Base-by-base conservation (phyloP, 2,888 invertebrate species). In the Sinhomidia bicolor region DNA sequence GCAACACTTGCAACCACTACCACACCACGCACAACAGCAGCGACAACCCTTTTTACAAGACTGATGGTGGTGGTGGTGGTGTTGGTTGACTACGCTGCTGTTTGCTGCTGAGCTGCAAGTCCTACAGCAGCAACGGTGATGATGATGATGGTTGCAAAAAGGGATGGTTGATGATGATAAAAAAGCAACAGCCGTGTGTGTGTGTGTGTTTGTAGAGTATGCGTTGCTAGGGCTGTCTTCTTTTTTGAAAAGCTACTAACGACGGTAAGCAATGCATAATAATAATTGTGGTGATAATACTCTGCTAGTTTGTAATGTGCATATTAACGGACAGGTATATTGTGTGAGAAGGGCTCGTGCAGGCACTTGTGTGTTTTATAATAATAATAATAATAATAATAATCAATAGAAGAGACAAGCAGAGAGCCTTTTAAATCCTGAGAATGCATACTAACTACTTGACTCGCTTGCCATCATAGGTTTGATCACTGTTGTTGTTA, bases 401-500 rank as follows among this genome's bases (percentile, higher is more conserved):
- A 51, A 51, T 51, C 51, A n/a, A 51, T 47, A 12, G 44, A 51
- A 14, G 51, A 51, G 51, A 51, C 51, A 51, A 51, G 4, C 14
- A 51, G n/a, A 57, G 20, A 57, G 12, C 5, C 2, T 57, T 57
- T 57, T 3, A 57, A 57, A 57, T 20, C n/a, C n/a, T n/a, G n/a
- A n/a, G n/a, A n/a, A n/a, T n/a, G n/a, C n/a, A n/a, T n/a, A n/a
- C n/a, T n/a, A n/a, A n/a, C n/a, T n/a, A n/a, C n/a, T n/a, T n/a
- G n/a, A n/a, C n/a, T n/a, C n/a, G n/a, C n/a, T n/a, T n/a, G n/a
- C n/a, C n/a, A 57, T 26, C n/a, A 12, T 29, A 3, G n/a, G n/a
- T 62, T n/a, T 62, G 62, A 62, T 62, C n/a, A n/a, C n/a, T n/a
- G 17, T 62, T 62, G 23, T 62, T 14, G 23, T 29, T 14, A 62